Evolutionary conservation across 2,797 vertebrate species (phyloP), one percentile per base, ranked within the genome.

Genomic region (Oryzias dopingdopingensis): DNA sequence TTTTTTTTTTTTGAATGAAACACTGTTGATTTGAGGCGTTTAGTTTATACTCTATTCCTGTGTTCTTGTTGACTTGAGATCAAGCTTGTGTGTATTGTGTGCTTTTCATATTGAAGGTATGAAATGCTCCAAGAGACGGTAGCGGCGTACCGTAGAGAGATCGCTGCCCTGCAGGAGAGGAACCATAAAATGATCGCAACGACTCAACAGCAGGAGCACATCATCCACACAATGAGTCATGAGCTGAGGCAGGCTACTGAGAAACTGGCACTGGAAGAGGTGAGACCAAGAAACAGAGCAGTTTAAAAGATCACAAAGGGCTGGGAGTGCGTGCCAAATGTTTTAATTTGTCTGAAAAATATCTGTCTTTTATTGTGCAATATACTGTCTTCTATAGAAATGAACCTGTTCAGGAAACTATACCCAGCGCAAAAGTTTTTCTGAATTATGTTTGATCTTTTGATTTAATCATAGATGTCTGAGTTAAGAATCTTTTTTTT

Each of bases 51-150:
- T 6, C 53, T 4, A 37, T 2, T 65, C 3, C 23, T n/a, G 4
- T 46, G 2, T 58, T 4, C 10, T 37, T 37, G 32, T 10, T 64
- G 5, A 44, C 2, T 47, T 12, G 5, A n/a, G 24, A 13, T 22
- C 1, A n/a, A 1, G 1, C 7, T n/a, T 29, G 13, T 17, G 14
- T 54, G 7, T 45, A 14, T 15, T 62, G 14, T 42, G 8, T 51
- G 4, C 32, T 37, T 12, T 37, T 37, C 3, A 37, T 37, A 37
- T 37, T 37, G 22, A 67, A 99, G 97, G 57, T 96, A 98, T 0
- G 95, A 96, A 77, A 98, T 99, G 92, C 89, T 98, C 14, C 97
- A 99, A 85, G 95, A 97, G 63, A 97, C 92, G 0, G 93, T 96
- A 16, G 92, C 93, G 26, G 90, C 94, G 14, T 96, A 95, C 82